A percentile compares a stretch with the other conserved stretches of the same genome.
These are phyloP conservation scores for Pterostichus madidus DNA, from an alignment of 2,888 invertebrate genomes.

Conservation along the genomic window DNA sequence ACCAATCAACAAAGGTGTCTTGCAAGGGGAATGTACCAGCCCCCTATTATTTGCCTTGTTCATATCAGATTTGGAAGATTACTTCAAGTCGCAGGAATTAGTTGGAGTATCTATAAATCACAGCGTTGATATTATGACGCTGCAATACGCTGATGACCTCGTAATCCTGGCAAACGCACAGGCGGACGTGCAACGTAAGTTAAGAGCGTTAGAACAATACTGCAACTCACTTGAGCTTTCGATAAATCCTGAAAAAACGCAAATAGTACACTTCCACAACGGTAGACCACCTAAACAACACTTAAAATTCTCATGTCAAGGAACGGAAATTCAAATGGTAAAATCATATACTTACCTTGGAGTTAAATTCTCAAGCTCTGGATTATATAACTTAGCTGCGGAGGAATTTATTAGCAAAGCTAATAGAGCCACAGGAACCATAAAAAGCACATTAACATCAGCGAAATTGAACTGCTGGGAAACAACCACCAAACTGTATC, in stretches of 20 bases:
- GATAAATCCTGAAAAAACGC: neutral
- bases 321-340: neutral
- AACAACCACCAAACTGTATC: neutral
- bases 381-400: neutral
- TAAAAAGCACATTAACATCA: neutral
- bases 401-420: neutral
- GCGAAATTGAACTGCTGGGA: neutral
- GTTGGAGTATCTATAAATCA: conserved; percentile 4
- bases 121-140: neutral
- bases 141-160: neutral
- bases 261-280: neutral
- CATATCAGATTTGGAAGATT: too few species aligned
- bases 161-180: neutral
- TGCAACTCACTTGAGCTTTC: neutral
- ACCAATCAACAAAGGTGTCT: too few species aligned
- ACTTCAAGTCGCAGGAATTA: too few species aligned
- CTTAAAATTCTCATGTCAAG: neutral
- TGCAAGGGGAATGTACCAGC: too few species aligned
- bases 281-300: neutral
- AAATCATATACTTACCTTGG: neutral
- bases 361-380: neutral
- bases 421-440: neutral
- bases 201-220: neutral
- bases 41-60: too few species aligned
- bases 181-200: neutral